Percentiles rank a stretch among this genome's conserved stretches.
These are phyloP conservation scores for Harmothoe impar DNA, from an alignment of 2,888 invertebrate species.

Conservation along the genomic window DNA sequence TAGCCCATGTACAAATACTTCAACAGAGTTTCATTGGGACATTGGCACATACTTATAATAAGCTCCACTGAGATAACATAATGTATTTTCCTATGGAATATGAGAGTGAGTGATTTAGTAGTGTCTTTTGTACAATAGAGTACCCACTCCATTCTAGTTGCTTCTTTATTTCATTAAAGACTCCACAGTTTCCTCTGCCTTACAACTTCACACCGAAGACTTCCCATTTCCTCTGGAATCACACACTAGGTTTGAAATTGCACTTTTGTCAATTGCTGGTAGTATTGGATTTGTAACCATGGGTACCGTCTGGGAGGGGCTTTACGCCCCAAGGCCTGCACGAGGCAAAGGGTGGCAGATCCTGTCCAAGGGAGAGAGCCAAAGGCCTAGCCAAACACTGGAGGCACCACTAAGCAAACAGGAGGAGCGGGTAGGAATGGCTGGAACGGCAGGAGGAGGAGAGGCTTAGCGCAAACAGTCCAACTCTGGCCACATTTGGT, in stretches of 20 bases:
- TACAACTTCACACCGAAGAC: background rate
- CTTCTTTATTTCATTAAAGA: no score
- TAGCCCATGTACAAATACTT: no score
- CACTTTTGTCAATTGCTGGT: background rate
- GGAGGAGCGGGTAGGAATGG: background rate
- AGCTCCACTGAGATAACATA: no score
- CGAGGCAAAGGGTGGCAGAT: background rate
- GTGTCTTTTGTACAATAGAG: no score
- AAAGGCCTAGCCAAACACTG: constrained; percentile 31
- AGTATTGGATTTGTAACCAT: constrained; percentile 3
- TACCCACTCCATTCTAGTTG: no score
- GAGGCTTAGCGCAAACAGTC: background rate
- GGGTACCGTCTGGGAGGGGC: background rate
- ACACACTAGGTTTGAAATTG: constrained; percentile 12
- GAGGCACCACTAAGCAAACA: background rate
- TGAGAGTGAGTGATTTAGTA: no score
- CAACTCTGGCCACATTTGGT: constrained; percentile 13
- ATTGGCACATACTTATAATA: no score
- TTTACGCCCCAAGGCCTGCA: background rate
- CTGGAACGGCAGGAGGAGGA: background rate
- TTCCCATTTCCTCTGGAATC: background rate
- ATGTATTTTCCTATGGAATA: no score
- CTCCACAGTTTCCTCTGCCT: no score
- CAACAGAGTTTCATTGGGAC: no score
- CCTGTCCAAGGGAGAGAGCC: background rate